Conservation (phyloP, 2,888 invertebrate genomes). For the Rutpela maculata region DNA sequence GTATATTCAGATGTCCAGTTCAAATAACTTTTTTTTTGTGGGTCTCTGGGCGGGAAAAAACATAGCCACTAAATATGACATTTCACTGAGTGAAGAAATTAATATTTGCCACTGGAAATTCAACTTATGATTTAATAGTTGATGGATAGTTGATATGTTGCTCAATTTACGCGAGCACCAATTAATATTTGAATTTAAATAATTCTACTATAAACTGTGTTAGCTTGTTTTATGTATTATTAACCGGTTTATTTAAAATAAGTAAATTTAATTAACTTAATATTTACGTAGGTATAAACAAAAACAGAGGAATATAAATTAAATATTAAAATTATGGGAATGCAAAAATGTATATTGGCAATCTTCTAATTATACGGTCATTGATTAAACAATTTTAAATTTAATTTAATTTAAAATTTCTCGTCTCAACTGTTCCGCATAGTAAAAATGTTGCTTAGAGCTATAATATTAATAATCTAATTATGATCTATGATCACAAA, state of each 20-base stretch:
- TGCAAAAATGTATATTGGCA: conserved; percentile 48
- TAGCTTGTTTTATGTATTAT: background rate
- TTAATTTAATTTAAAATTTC: conserved; percentile 35
- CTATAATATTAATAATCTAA: conserved; percentile 71
- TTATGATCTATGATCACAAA: conserved; percentile 69
- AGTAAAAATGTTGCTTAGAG: conserved; percentile 57
- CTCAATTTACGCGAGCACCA: background rate
- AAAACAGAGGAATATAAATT: conserved; percentile 25
- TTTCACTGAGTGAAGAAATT: background rate
- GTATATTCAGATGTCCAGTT: no score
- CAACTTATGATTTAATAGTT: background rate
- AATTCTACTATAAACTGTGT: background rate
- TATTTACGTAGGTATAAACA: background rate
- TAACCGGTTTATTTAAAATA: background rate
- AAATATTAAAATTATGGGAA: conserved; percentile 37
- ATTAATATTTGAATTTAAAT: background rate
- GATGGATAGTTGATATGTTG: background rate
- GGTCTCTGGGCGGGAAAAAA: no score
- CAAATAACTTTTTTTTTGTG: no score
- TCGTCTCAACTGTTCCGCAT: conserved; percentile 54
- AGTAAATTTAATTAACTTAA: conserved; percentile 18
- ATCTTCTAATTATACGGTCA: conserved; percentile 55
- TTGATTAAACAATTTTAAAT: conserved; percentile 34
- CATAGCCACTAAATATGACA: no score
- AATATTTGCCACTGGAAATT: background rate